Conservation (phyloP, 2,888 invertebrate species). For the Zhuqinia jingwanae region DNA sequence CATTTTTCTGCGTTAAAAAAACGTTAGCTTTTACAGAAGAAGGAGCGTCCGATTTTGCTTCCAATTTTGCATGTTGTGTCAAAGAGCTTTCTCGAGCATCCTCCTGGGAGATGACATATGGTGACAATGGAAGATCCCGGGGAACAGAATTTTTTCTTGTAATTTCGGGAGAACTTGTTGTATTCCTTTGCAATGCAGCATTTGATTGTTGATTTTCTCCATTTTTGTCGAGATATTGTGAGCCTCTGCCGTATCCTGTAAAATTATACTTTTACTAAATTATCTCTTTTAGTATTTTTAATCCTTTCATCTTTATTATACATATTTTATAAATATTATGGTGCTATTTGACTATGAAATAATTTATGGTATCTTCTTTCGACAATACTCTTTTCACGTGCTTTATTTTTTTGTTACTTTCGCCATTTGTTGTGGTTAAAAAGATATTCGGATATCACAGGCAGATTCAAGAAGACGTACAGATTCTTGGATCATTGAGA, state of each 20-base stretch:
- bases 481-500: conserved; percentile 3
- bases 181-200: too few species aligned
- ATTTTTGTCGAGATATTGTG: neutral
- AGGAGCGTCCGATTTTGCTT: too few species aligned
- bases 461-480: conserved; percentile 63
- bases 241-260: neutral
- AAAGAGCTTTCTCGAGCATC: neutral
- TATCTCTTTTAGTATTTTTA: neutral
- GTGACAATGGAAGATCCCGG: neutral
- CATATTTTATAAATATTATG: conserved; percentile 8
- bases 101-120: neutral
- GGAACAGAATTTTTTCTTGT: neutral
- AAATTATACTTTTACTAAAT: conserved; percentile 34
- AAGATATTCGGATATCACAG: conserved; percentile 70
- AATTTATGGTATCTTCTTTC: conserved; percentile 6
- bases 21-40: neutral
- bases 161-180: neutral
- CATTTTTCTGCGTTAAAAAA: too few species aligned
- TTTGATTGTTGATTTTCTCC: too few species aligned
- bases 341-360: conserved; percentile 6
- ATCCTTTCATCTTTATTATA: neutral
- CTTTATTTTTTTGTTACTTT: neutral
- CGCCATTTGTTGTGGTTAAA: conserved; percentile 33
- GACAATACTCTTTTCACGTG: conserved; percentile 21
- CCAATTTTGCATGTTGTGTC: neutral